phyloP scores from a whole-genome alignment of 2,797 vertebrate species.

The Salmo trutta region DNA sequence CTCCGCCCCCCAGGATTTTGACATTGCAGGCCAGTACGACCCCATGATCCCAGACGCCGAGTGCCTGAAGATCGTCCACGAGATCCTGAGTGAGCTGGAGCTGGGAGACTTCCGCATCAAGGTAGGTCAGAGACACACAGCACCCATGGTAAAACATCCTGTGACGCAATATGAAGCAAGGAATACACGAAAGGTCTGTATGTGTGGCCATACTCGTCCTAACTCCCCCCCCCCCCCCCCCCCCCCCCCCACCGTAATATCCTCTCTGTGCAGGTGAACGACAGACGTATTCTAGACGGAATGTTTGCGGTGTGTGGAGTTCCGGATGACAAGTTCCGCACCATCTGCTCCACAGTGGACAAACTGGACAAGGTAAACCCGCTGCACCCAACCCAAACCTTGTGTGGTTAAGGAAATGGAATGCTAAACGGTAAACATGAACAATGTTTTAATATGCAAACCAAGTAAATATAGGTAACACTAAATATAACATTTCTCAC shows the following conservation, averaged over 20 bases:
- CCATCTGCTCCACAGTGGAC: constrained; percentile 90
- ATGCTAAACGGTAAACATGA: too few relatives aligned
- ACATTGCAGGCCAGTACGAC: constrained; percentile 93
- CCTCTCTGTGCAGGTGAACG: constrained; percentile 82
- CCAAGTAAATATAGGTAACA: too few relatives aligned
- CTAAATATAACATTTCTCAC: too few relatives aligned
- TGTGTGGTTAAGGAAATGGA: too few relatives aligned
- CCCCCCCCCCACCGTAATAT: neutral
- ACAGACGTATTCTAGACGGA: constrained; percentile 90
- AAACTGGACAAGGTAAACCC: constrained; percentile 92
- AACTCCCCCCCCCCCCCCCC: neutral
- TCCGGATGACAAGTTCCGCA: constrained; percentile 87
- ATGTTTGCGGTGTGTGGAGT: constrained; percentile 92
- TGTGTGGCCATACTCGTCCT: neutral
- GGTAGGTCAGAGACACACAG: constrained; percentile 64
- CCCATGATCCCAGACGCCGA: constrained; percentile 96
- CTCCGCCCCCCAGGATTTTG: constrained; percentile 84
- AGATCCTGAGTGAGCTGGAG: constrained; percentile 88
- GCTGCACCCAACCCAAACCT: neutral
- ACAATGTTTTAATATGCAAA: too few relatives aligned
- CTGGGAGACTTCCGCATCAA: constrained; percentile 90
- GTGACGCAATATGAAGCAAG: neutral
- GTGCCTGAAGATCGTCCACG: constrained; percentile 91
- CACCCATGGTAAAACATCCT: too few relatives aligned
- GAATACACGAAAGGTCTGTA: neutral